phyloP scores from a whole-genome alignment of 2,113 vertebrate species.

The Actenoides hombroni region DNA sequence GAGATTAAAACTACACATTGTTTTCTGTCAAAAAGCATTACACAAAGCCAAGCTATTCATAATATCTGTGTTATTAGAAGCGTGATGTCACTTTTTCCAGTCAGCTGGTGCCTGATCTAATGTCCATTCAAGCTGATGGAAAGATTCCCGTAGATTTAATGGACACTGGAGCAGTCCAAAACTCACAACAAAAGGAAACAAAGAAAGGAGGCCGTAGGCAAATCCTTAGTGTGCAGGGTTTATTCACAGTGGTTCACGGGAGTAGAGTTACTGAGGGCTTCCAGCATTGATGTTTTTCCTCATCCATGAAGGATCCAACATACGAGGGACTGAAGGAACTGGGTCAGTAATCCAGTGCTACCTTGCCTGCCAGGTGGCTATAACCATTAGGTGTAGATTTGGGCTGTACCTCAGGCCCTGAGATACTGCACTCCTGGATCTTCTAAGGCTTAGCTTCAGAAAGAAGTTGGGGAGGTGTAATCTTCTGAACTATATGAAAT shows the following conservation, averaged over 20 bases:
- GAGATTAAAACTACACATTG: not conserved
- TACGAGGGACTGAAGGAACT: not conserved
- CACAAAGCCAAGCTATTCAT: not conserved
- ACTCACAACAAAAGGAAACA: not conserved
- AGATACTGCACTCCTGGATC: not conserved
- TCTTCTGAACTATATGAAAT: not conserved
- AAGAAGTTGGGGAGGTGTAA: not conserved
- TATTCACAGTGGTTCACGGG: not conserved
- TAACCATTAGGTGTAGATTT: not conserved
- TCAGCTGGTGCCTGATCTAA: not conserved
- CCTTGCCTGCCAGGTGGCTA: not conserved
- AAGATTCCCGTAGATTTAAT: not conserved
- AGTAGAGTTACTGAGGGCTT: not conserved
- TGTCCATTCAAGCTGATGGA: not conserved
- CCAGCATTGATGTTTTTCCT: not conserved
- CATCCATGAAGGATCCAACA: not conserved
- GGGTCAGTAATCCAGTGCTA: not conserved
- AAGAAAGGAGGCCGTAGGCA: not conserved
- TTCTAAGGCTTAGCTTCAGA: not conserved
- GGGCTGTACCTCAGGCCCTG: not conserved
- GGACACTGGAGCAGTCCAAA: not conserved
- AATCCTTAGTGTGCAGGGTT: not conserved
- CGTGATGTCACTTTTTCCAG: slow-evolving; percentile 20
- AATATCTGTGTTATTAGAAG: slow-evolving; percentile 22
- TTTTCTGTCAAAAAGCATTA: not conserved